phyloP scores from a whole-genome alignment of 2,113 vertebrate species.

The Melanotaenia duboulayi region DNA sequence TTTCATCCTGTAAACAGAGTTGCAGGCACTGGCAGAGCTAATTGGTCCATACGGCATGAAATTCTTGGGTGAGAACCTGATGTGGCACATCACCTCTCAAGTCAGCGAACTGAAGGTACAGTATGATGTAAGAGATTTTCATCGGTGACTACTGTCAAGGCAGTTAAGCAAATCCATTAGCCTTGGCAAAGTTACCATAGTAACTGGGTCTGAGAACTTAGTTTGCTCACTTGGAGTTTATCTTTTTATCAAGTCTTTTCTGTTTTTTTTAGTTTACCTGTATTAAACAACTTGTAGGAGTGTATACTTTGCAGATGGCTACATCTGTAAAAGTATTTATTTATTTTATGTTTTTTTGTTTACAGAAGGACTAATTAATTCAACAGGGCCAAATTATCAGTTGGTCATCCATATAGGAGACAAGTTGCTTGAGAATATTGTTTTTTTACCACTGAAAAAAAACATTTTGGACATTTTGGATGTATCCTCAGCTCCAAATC shows the following conservation, averaged over 20 bases:
- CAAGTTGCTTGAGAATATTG: too few species aligned
- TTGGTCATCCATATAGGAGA: too few species aligned
- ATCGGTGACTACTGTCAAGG: background rate
- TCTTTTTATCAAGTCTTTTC: background rate
- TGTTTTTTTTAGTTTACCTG: too few species aligned
- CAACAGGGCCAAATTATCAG: too few species aligned
- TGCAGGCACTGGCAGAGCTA: constrained; percentile 89
- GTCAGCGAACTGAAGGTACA: constrained; percentile 93
- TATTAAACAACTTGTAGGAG: background rate
- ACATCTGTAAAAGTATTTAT: background rate
- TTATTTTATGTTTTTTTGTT: background rate
- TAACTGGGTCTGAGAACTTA: background rate
- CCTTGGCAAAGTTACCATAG: background rate
- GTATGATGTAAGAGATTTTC: background rate
- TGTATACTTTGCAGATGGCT: background rate
- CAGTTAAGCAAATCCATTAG: background rate
- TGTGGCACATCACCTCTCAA: constrained; percentile 98
- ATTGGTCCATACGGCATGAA: constrained; percentile 94
- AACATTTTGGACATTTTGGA: too few species aligned
- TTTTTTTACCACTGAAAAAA: too few species aligned
- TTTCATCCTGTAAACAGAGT: constrained; percentile 79
- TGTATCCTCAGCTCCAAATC: too few species aligned
- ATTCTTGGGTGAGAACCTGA: constrained; percentile 94
- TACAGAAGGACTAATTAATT: too few species aligned
- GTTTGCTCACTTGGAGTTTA: background rate